Evolutionary conservation across 2,888 invertebrate species (phyloP).

Genomic region (Drosophila suboccidentalis): DNA sequence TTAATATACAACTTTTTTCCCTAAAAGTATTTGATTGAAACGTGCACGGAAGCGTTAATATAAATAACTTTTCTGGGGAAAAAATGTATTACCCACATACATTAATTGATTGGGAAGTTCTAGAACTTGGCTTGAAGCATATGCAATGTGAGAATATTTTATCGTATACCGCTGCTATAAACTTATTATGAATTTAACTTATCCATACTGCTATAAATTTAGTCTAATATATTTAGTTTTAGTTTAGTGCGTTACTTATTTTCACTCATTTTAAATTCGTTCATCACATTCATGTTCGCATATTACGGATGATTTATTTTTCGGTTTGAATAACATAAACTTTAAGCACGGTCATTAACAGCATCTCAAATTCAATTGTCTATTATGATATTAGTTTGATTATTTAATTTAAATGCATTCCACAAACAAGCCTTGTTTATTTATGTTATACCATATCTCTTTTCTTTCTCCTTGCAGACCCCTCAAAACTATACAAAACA

Average conservation of each 20-base stretch:
- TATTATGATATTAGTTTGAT: constrained; percentile 5
- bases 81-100: too few relatives aligned
- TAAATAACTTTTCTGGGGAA: not conserved
- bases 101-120: not conserved
- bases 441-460: constrained; percentile 74
- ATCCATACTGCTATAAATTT: constrained; percentile 16
- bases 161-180: not conserved
- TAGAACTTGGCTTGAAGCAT: constrained; percentile 17
- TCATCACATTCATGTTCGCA: constrained; percentile 9
- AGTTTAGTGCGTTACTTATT: constrained; percentile 25
- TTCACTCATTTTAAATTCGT: constrained; percentile 15
- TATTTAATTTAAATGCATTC: constrained; percentile 32
- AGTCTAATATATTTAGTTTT: constrained; percentile 13
- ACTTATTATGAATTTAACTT: constrained; percentile 11
- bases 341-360: constrained; percentile 32
- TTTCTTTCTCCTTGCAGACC: constrained; percentile 76
- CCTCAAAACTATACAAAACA: constrained; percentile 22
- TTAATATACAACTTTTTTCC: not conserved
- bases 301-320: not conserved
- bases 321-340: constrained; percentile 8
- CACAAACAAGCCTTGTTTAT: constrained; percentile 61
- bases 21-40: not conserved
- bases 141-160: constrained; percentile 7
- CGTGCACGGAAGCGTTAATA: not conserved
- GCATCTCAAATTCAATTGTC: constrained; percentile 23